Evolutionary conservation across 2,797 vertebrate genomes (phyloP).

Genomic region (Lutjanus campechanus): DNA sequence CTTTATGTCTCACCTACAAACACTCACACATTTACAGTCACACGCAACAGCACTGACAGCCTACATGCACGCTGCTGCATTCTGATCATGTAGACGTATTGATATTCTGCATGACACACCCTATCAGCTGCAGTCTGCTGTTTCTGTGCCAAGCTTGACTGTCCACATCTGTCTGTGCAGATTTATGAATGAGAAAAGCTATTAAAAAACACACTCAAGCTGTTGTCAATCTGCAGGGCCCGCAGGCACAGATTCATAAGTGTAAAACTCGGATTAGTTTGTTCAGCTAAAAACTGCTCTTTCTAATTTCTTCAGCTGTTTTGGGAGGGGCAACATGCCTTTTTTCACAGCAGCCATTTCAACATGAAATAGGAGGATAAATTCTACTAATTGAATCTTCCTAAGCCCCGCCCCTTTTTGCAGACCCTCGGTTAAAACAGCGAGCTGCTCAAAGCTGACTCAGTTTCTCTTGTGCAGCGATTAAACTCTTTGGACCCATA

Average conservation of each 20-base stretch:
- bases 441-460: background rate
- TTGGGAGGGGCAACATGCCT: background rate
- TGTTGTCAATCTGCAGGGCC: background rate
- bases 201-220: background rate
- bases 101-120: constrained; percentile 45
- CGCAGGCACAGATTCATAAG: background rate
- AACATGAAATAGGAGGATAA: too few species aligned
- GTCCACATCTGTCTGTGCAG: background rate
- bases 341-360: too few species aligned
- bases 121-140: constrained; percentile 1
- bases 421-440: background rate
- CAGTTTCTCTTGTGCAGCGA: background rate
- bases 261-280: background rate
- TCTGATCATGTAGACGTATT: constrained; percentile 30
- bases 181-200: background rate
- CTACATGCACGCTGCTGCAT: background rate
- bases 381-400: too few species aligned
- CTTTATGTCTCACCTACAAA: background rate
- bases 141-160: background rate
- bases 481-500: too few species aligned
- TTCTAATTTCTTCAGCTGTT: background rate
- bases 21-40: constrained; percentile 14
- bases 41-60: background rate
- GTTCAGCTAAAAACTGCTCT: background rate
- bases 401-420: too few species aligned